These are phyloP conservation scores for Hapalemur alaotrensis DNA, from an alignment of 2,797 vertebrate genomes.

Conservation along the genomic window DNA sequence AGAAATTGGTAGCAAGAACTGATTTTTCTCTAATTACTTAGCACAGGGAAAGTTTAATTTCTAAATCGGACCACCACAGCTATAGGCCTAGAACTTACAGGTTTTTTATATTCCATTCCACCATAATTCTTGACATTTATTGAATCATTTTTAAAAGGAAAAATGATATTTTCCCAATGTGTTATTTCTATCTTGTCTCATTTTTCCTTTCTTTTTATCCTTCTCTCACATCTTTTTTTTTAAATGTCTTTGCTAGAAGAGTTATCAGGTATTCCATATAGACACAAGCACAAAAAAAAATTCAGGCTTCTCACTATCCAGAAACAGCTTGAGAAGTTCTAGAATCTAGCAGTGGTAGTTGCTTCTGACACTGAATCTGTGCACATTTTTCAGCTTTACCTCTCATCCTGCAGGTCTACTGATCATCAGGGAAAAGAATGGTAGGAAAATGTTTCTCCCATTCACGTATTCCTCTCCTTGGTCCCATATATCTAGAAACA, in stretches of 20 bases:
- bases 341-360: not conserved
- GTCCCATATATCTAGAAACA: not conserved
- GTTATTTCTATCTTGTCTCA: not conserved
- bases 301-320: not conserved
- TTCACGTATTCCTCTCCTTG: not conserved
- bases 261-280: not conserved
- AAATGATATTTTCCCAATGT: not conserved
- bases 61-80: not conserved
- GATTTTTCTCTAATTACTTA: not conserved
- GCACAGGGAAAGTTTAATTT: not conserved
- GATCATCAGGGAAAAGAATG: not conserved
- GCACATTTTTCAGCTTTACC: not conserved
- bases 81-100: not conserved
- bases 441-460: not conserved
- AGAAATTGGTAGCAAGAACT: not conserved
- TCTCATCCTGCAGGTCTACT: not conserved
- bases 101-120: not conserved
- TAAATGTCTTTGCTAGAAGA: not conserved
- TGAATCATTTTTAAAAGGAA: not conserved
- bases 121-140: not conserved
- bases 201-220: not conserved
- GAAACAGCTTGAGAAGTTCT: not conserved
- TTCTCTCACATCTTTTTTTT: not conserved
- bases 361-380: not conserved
- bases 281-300: not conserved